Evolutionary conservation across 1,140 invertebrate species (phyloP), one percentile per base, ranked within the genome.

Genomic region (Pachypeltis micranthus): DNA sequence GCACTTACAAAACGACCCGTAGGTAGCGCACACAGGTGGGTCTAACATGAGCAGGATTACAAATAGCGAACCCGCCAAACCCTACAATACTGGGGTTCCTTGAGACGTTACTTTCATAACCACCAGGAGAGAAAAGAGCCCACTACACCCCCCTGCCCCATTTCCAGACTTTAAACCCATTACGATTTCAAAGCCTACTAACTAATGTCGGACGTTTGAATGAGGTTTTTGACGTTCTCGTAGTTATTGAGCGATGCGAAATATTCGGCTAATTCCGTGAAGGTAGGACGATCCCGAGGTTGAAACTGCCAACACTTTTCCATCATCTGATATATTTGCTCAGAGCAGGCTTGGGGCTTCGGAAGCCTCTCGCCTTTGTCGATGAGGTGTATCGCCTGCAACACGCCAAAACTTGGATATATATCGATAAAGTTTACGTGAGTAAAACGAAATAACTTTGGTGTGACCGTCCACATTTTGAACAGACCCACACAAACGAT

Each of bases 281-380:
- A 96, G 0, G 84, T 87, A 0, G 93, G 93, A 64, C 94, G 75
- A 26, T 85, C 76, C 47, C 84, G 79, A 0, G 88, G 82, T 51
- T 85, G 80, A 70, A 88, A 88, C 2, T 83, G 79, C 95, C 95
- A 98, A 74, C 95, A 98, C 71, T 85, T 83, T 63, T 81, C 74
- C 90, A 98, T 96, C 58, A 94, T 80, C 65, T 84, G 75, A 73
- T 93, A 97, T 34, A 93, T 85, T 65, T 88, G 81, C 54, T 85
- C 81, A 0, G 94, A 89, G 76, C 94, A 98, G 44, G 84, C 76
- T 61, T 84, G 81, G 0, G 94, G 93, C 69, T 85, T 80, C 55
- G 82, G 77, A 55, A 95, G 75, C 19, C 90, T 80, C 66, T 88
- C 78, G 0, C 87, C 88, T 63, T 78, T 80, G 68, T 90, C 87